phyloP scores from a whole-genome alignment of 2,888 invertebrate species.

The Euphydryas editha region DNA sequence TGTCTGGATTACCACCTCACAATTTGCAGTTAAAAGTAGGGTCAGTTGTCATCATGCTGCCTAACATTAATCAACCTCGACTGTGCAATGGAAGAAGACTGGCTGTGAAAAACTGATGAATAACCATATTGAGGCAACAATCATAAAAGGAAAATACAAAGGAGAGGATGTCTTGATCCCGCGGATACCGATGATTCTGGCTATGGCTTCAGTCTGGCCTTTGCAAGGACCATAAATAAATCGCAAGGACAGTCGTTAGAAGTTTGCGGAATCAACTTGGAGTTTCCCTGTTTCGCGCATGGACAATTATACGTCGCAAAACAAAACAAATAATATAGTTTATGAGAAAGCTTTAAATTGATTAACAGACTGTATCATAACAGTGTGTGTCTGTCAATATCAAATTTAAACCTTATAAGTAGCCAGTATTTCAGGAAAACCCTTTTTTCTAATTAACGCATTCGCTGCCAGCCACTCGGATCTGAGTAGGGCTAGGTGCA shows the following conservation, averaged over 20 bases:
- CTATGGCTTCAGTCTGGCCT: constrained; percentile 40
- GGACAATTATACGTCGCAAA: constrained; percentile 43
- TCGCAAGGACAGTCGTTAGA: constrained; percentile 33
- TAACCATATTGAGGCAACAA: constrained; percentile 39
- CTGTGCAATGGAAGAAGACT: constrained; percentile 46
- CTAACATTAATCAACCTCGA: constrained; percentile 43
- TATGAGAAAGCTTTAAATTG: constrained; percentile 38
- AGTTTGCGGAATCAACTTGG: neutral
- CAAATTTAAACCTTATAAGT: constrained; percentile 35
- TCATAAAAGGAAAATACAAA: constrained; percentile 44
- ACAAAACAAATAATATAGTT: constrained; percentile 40
- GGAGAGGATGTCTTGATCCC: constrained; percentile 47
- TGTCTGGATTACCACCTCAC: constrained; percentile 42
- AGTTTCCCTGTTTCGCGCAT: constrained; percentile 44
- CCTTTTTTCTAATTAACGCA: constrained; percentile 29
- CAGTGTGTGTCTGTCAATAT: constrained; percentile 33
- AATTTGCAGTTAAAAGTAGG: constrained; percentile 40
- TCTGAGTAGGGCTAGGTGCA: too few relatives aligned
- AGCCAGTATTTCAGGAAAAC: constrained; percentile 30
- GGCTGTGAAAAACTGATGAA: constrained; percentile 39
- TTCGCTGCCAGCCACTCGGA: too few relatives aligned
- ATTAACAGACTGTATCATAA: constrained; percentile 34
- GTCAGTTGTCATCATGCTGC: constrained; percentile 41
- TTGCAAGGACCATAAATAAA: constrained; percentile 46
- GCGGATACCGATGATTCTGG: constrained; percentile 43